Evolutionary conservation across 2,113 vertebrate species (phyloP).

Genomic region (Cyphomyrus discorhynchus): DNA sequence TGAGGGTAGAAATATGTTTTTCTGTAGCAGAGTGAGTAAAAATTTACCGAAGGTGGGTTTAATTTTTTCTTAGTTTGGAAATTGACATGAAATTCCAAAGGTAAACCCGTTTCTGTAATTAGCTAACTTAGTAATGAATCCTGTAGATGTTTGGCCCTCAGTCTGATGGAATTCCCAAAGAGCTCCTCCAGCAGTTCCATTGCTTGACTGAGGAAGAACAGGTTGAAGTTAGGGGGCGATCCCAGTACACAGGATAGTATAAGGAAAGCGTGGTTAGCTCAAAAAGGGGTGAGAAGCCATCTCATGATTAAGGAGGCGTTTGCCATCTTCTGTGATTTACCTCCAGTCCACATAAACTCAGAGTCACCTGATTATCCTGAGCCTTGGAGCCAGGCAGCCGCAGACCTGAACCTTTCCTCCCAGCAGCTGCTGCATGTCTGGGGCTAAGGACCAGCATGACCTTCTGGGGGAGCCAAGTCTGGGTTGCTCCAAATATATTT

Average conservation of each 20-base stretch:
- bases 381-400: constrained; percentile 44
- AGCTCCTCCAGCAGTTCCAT: neutral
- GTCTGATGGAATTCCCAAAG: neutral
- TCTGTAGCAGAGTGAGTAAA: neutral
- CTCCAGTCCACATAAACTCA: neutral
- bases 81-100: neutral
- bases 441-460: neutral
- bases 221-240: no score
- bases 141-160: neutral
- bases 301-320: neutral
- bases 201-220: neutral
- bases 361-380: constrained; percentile 12
- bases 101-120: neutral
- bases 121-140: neutral
- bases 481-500: neutral
- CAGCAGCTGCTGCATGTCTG: constrained; percentile 51
- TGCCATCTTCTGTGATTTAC: neutral
- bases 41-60: neutral
- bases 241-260: neutral
- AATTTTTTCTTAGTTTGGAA: neutral
- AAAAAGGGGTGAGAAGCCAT: neutral
- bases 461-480: neutral
- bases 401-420: constrained; percentile 48
- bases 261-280: neutral
- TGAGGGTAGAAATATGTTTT: neutral